Evolutionary conservation across 2,797 vertebrate species (phyloP).

Genomic region (Pogonophryne albipinna): DNA sequence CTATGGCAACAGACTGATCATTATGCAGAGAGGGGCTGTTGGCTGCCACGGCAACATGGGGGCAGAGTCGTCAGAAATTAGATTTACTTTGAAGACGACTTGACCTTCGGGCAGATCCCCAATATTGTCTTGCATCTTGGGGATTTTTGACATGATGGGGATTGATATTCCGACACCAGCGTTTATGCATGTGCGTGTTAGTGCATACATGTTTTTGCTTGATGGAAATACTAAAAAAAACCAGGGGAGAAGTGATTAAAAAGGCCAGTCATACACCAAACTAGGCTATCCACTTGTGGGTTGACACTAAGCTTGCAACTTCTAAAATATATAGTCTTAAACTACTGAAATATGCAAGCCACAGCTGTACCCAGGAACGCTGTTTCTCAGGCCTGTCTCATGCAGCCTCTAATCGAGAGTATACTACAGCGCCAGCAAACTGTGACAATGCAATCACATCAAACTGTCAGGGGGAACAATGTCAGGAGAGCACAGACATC

Average conservation of each 20-base stretch:
- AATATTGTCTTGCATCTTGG: conserved; percentile 28
- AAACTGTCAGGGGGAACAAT: conserved; percentile 54
- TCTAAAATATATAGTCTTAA: conserved; percentile 71
- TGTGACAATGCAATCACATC: conserved; percentile 67
- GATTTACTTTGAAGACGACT: conserved; percentile 77
- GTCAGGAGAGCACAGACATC: conserved; percentile 52
- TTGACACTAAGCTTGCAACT: conserved; percentile 53
- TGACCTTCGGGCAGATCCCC: conserved; percentile 59
- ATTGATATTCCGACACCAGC: conserved; percentile 13
- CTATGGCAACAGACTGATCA: conserved; percentile 87
- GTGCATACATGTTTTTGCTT: background rate
- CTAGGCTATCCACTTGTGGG: conserved; percentile 48
- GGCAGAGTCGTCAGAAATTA: conserved; percentile 75
- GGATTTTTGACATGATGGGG: conserved; percentile 30
- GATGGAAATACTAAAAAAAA: background rate
- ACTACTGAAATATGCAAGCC: conserved; percentile 72
- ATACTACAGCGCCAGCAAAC: conserved; percentile 31
- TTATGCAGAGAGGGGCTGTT: conserved; percentile 76
- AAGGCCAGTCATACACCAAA: conserved; percentile 42
- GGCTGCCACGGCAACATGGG: conserved; percentile 75
- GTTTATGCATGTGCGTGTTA: background rate
- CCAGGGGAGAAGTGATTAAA: conserved; percentile 27
- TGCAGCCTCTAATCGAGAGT: conserved; percentile 40
- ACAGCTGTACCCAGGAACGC: conserved; percentile 45
- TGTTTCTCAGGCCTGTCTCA: conserved; percentile 45